These are phyloP conservation scores for Calephelis virginiensis DNA, from an alignment of 1,140 invertebrate species.

Conservation along the genomic window DNA sequence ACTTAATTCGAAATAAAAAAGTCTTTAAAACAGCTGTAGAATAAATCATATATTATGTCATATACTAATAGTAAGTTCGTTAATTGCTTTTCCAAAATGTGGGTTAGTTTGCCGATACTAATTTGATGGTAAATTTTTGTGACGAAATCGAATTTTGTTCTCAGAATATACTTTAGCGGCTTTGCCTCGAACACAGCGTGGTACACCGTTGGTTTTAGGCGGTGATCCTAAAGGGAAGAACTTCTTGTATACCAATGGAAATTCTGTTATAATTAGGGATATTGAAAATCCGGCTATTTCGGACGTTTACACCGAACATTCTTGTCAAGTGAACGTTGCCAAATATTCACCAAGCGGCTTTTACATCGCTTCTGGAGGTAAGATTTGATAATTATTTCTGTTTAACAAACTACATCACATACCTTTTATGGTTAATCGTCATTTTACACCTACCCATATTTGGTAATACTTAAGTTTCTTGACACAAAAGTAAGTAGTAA, in stretches of 20 bases:
- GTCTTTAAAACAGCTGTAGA: slow-evolving; percentile 44
- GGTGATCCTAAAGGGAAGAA: slow-evolving; percentile 98
- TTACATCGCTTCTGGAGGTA: slow-evolving; percentile 99
- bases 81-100: not conserved
- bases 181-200: slow-evolving; percentile 94
- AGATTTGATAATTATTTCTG: slow-evolving; percentile 35
- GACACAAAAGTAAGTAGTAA: no score
- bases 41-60: slow-evolving; percentile 57
- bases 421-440: no score
- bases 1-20: slow-evolving; percentile 42
- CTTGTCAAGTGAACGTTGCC: slow-evolving; percentile 95
- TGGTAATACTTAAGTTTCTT: no score
- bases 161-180: slow-evolving; percentile 94
- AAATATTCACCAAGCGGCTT: slow-evolving; percentile 99
- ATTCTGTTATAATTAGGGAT: slow-evolving; percentile 98
- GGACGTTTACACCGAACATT: slow-evolving; percentile 98
- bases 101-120: slow-evolving; percentile 13
- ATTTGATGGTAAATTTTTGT: slow-evolving; percentile 27
- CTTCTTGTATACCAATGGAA: slow-evolving; percentile 98
- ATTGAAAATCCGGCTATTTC: slow-evolving; percentile 96
- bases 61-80: slow-evolving; percentile 72
- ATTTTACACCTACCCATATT: no score
- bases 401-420: no score
- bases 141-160: slow-evolving; percentile 54
- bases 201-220: slow-evolving; percentile 94